A percentile compares a stretch with the other conserved stretches of the same genome.
These are phyloP conservation scores for Poecilus cupreus DNA, from an alignment of 2,888 invertebrate species.

Conservation along the genomic window DNA sequence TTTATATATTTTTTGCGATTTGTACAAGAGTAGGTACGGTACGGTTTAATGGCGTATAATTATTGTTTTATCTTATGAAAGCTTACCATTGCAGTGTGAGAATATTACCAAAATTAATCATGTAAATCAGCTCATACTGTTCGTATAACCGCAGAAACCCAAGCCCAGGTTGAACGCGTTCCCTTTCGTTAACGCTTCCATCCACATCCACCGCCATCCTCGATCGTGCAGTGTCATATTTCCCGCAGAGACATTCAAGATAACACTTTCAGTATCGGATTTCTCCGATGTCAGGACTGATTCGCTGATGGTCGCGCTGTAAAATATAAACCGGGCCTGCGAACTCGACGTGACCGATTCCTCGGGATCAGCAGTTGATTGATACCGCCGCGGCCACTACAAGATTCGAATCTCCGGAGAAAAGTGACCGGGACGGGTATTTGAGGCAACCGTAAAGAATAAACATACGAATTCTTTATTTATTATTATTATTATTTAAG, in stretches of 20 bases:
- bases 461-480: too few species aligned
- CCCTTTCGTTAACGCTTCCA: not conserved
- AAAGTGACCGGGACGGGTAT: not conserved
- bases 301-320: not conserved
- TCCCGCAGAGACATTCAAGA: constrained; percentile 22
- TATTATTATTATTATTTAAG: too few species aligned
- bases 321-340: not conserved
- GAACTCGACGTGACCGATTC: not conserved
- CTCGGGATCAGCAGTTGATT: constrained; percentile 47
- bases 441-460: not conserved
- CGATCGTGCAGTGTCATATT: constrained; percentile 38
- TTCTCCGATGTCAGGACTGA: constrained; percentile 1
- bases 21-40: too few species aligned
- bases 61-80: too few species aligned
- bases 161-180: not conserved
- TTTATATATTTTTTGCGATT: too few species aligned
- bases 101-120: not conserved
- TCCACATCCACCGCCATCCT: not conserved
- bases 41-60: too few species aligned
- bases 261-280: constrained; percentile 44
- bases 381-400: constrained; percentile 1
- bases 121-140: not conserved
- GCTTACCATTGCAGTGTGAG: too few species aligned
- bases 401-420: not conserved
- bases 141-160: not conserved